Base-by-base conservation (phyloP, 2,888 invertebrate species). In the Podabrus alpinus region DNA sequence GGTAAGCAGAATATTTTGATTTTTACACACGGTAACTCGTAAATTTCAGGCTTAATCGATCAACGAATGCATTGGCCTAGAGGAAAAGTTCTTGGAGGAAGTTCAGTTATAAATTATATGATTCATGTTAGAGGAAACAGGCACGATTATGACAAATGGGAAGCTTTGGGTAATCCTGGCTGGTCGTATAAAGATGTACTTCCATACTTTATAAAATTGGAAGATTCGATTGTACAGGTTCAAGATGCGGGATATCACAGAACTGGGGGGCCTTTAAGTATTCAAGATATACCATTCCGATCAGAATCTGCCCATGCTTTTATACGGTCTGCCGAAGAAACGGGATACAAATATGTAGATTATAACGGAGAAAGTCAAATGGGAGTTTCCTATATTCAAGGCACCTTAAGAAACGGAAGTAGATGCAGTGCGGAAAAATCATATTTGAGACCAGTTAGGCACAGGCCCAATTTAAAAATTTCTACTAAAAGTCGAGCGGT, bases 261-360 rank as follows among this genome's bases (percentile, higher is more conserved):
- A 3, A 83, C 81, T 1, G 88, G 88, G 5, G 86, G 86, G 4
- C 87, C 87, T 71, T 80, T 90, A 64, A 86, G 77, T 10, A 82
- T 84, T 0, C 86, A 88, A 78, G 88, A 89, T 79, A 82, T 85
- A 10, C 83, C 85, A 0, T 84, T 79, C 71, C 85, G 89, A 25
- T 88, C 90, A 0, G 87, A 87, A 5, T 81, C 90, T 17, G 88
- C 87, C 0, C 85, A 88, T 9, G 89, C 91, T 0, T 93, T 91
- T 83, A 84, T 93, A 0, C 87, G 90, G 77, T 92, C 92, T 1
- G 92, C 92, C 2, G 88, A 89, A 82, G 88, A 92, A 83, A 89
- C 92, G 45, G 94, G 94, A 0, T 91, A 92, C 83, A 88, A 89
- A 15, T 90, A 91, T 66, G 88, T 92, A 11, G 95, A 95, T 83